Base-by-base conservation (phyloP, 23 tunicate species). In the Ascidia mentula region DNA sequence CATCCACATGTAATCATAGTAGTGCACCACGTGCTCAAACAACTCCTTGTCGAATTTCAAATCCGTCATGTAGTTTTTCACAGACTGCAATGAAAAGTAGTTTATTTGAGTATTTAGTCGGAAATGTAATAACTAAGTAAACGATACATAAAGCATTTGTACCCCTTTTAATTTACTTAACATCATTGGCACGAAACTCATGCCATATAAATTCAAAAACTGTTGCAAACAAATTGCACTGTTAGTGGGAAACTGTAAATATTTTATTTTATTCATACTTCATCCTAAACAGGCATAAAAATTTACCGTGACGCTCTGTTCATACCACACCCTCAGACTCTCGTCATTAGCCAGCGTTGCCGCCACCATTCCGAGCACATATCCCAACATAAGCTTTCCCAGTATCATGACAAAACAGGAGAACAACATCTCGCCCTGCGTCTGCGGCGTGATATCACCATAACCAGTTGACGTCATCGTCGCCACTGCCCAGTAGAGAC, bases 271-370 rank as follows among this genome's bases (percentile, higher is more conserved):
- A n/a, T n/a, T n/a, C n/a, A n/a, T n/a, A n/a, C n/a, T n/a, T n/a
- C n/a, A n/a, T n/a, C n/a, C n/a, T n/a, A n/a, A n/a, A n/a, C n/a
- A n/a, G n/a, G n/a, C n/a, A n/a, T n/a, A n/a, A n/a, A n/a, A 60
- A 79, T 92, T 75, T 75, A 93, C 98, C 74, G 75, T 65, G 8
- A 93, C 98, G 42, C 82, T 77, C 77, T 93, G 87, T 77, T 93
- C 88, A 80, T 88, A 93, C 89, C 89, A 84, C 0, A 93, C 98
- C 34, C 86, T 80, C 59, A 88, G 40, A 30, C 89, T 81, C 38
- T 93, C 98, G 46, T 93, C 93, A 75, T 93, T 93, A 20, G 93
- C 92, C 31, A 93, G 77, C 17, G 98, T 93, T 31, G 98, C 98
- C 34, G 98, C 98, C 9, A 90, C 84, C 80, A 93, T 93, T 6